phyloP scores from a whole-genome alignment of 1,140 invertebrate genomes.

The Hyles vespertilio region DNA sequence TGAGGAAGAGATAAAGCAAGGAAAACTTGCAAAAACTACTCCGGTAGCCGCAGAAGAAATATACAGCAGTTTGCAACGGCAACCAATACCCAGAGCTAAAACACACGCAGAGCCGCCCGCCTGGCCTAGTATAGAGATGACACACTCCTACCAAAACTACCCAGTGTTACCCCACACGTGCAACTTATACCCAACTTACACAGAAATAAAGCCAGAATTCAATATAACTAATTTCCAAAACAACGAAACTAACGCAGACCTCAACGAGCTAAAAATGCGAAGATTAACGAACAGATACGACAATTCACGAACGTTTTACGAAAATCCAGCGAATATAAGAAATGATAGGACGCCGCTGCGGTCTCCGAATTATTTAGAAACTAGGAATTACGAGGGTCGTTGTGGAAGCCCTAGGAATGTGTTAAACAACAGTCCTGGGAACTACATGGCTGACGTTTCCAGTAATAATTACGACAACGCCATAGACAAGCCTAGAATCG shows the following conservation, averaged over 20 bases:
- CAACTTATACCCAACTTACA: slow-evolving; percentile 60
- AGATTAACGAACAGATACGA: slow-evolving; percentile 42
- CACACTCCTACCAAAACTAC: slow-evolving; percentile 65
- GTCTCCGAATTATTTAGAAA: slow-evolving; percentile 56
- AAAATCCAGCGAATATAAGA: slow-evolving; percentile 52
- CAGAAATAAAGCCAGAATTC: slow-evolving; percentile 63
- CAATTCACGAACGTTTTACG: slow-evolving; percentile 57
- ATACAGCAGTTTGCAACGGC: slow-evolving; percentile 74
- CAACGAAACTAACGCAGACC: slow-evolving; percentile 26
- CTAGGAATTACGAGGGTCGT: slow-evolving; percentile 50
- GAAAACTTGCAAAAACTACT: slow-evolving; percentile 79
- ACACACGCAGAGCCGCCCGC: slow-evolving; percentile 74
- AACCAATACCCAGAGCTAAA: slow-evolving; percentile 77
- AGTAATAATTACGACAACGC: slow-evolving; percentile 49
- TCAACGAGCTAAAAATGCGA: slow-evolving; percentile 39
- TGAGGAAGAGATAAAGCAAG: slow-evolving; percentile 91
- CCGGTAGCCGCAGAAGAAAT: slow-evolving; percentile 71
- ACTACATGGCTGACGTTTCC: slow-evolving; percentile 44
- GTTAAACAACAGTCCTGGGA: slow-evolving; percentile 57
- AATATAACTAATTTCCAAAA: slow-evolving; percentile 38
- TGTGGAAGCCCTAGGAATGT: slow-evolving; percentile 63
- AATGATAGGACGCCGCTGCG: slow-evolving; percentile 38
- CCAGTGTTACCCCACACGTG: slow-evolving; percentile 58
- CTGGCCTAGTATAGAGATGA: slow-evolving; percentile 55
- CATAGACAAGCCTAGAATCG: slow-evolving; percentile 39